Evolutionary conservation across 1,140 invertebrate species (phyloP), one percentile per base, ranked within the genome.

Genomic region (Neodiprion pinetum): DNA sequence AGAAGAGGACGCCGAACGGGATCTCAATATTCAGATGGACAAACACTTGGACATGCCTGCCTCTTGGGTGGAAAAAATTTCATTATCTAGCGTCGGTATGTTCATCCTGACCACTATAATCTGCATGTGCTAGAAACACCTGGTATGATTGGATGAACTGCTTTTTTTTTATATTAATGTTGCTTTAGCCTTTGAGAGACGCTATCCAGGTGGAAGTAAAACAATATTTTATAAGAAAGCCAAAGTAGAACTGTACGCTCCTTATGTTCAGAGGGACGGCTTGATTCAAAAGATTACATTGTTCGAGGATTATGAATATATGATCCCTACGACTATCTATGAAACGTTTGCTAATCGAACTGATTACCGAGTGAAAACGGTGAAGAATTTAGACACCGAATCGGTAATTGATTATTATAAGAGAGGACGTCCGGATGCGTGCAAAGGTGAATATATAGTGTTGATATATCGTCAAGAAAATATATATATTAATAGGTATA

Each of bases 1-100:
- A 3, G 72, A 75, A 53, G 76, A 78, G 40, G 84, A 88, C 9
- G 78, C 78, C 12, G 72, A 77, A 14, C 82, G 86, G 11, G 85
- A 84, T 8, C 80, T 77, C 9, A 76, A 75, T 9, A 83, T 88
- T 1, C 85, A 89, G 10, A 82, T 90, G 48, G 87, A 90, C 7
- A 95, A 95, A 83, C 93, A 94, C 86, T 86, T 97, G 23, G 94
- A 96, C 77, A 93, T 96, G 90, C 95, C 96, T 0, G 83, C 88
- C 11, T 94, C 94, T 49, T 97, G 96, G 93, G 93, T 95, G 7
- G 89, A 91, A 70, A 90, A 92, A 66, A 89, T 97, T 9, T 87
- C 92, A 70, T 91, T 97, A 23, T 87, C 91, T 1, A 87, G 90
- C 76, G 87, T 91, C 82, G 92, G 94, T 95, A 78, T 61, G 48